Percentiles rank a stretch among this genome's conserved stretches.
Conservation (phyloP, 2,888 invertebrate genomes). For the Melitaea athalia region DNA sequence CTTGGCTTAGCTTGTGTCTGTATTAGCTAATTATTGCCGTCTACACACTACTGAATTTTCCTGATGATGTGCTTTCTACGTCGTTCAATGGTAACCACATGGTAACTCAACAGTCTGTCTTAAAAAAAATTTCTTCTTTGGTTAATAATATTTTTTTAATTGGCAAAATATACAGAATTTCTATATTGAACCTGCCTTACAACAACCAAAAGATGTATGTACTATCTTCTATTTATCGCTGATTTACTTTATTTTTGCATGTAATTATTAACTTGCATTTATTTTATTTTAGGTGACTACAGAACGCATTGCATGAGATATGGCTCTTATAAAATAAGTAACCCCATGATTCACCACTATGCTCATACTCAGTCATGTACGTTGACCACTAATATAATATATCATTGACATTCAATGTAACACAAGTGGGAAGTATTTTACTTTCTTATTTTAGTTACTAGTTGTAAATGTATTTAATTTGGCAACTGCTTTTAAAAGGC, state of each 20-base stretch:
- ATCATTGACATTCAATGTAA: constrained; percentile 19
- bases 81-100: constrained; percentile 47
- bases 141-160: constrained; percentile 23
- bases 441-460: not conserved
- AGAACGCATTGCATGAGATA: constrained; percentile 71
- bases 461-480: constrained; percentile 19
- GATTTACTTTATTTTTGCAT: constrained; percentile 51
- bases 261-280: constrained; percentile 50
- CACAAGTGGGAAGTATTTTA: constrained; percentile 16
- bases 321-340: constrained; percentile 71
- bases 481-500: constrained; percentile 13
- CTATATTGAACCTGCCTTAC: constrained; percentile 30
- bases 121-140: constrained; percentile 30
- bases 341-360: constrained; percentile 61
- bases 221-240: constrained; percentile 31
- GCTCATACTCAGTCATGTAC: constrained; percentile 69
- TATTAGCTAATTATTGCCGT: constrained; percentile 50
- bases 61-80: constrained; percentile 56
- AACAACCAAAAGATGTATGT: constrained; percentile 40
- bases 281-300: constrained; percentile 68
- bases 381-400: constrained; percentile 46
- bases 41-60: constrained; percentile 53
- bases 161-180: constrained; percentile 21
- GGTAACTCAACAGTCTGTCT: constrained; percentile 35
- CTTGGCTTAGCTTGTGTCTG: constrained; percentile 74